phyloP scores from a whole-genome alignment of 2,797 vertebrate genomes.

The Enteromius radiatus region DNA sequence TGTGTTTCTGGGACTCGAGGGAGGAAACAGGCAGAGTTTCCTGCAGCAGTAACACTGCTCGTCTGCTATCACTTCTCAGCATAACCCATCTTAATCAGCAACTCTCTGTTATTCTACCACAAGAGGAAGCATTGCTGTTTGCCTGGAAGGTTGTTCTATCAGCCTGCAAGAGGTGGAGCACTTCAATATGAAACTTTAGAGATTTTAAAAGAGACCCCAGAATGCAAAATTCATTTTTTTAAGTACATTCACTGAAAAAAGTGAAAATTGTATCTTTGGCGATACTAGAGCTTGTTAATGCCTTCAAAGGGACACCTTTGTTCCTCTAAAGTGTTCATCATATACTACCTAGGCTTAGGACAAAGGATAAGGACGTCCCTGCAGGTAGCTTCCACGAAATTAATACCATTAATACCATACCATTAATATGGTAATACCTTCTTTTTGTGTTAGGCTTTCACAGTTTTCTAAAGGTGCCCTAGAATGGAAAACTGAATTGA shows the following conservation, averaged over 20 bases:
- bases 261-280: not conserved
- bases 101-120: conserved; percentile 65
- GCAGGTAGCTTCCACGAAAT: not conserved
- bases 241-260: too few relatives aligned
- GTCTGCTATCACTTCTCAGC: conserved; percentile 57
- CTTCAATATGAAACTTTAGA: conserved; percentile 41
- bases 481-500: too few relatives aligned
- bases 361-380: not conserved
- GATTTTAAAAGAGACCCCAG: not conserved
- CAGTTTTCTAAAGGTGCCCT: too few relatives aligned
- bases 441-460: too few relatives aligned
- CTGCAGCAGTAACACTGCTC: conserved; percentile 65
- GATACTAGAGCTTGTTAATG: not conserved
- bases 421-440: not conserved
- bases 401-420: not conserved
- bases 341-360: not conserved
- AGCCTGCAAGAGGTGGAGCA: conserved; percentile 31
- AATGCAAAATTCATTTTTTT: not conserved
- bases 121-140: conserved; percentile 64
- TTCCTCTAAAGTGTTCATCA: not conserved
- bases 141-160: conserved; percentile 56
- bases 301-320: not conserved
- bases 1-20: conserved; percentile 56
- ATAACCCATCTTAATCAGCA: conserved; percentile 65
- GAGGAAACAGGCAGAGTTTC: conserved; percentile 78